Evolutionary conservation across 2,888 invertebrate genomes (phyloP).

Genomic region (Lithodes maja): DNA sequence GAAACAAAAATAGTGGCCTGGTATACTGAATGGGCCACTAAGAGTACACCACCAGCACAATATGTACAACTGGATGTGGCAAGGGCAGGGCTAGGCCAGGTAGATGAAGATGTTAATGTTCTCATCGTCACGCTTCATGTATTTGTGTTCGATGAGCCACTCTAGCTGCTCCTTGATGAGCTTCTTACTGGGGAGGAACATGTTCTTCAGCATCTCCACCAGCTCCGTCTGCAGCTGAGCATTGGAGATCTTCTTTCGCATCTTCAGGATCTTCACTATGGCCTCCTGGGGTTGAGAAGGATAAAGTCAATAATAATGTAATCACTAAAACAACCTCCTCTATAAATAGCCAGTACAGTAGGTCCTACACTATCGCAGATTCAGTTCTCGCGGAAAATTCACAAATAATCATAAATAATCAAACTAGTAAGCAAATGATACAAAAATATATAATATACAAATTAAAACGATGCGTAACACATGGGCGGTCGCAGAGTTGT

Average conservation of each 20-base stretch:
- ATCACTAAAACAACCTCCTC: too few species aligned
- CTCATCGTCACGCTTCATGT: slow-evolving; percentile 96
- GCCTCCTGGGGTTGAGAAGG: slow-evolving; percentile 82
- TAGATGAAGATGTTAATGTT: slow-evolving; percentile 99
- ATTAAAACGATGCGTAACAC: too few species aligned
- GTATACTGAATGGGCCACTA: background rate
- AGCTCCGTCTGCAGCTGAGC: slow-evolving; percentile 95
- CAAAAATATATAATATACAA: too few species aligned
- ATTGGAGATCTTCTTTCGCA: slow-evolving; percentile 95
- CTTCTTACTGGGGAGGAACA: slow-evolving; percentile 99
- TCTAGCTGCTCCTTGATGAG: slow-evolving; percentile 99
- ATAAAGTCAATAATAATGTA: background rate
- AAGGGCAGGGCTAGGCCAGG: slow-evolving; percentile 82
- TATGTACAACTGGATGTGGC: background rate
- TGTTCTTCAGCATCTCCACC: slow-evolving; percentile 97
- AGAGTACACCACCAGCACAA: background rate
- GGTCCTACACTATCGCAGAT: too few species aligned
- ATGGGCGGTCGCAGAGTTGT: too few species aligned
- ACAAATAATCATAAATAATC: too few species aligned
- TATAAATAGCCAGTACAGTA: too few species aligned
- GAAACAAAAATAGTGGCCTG: too few species aligned
- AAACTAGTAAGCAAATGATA: too few species aligned
- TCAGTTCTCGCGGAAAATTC: too few species aligned
- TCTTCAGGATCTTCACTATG: slow-evolving; percentile 98
- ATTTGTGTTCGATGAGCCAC: slow-evolving; percentile 99